A percentile compares a stretch with the other conserved stretches of the same genome.
phyloP scores from a whole-genome alignment of 2,113 vertebrate species.

The Chloroceryle aenea region DNA sequence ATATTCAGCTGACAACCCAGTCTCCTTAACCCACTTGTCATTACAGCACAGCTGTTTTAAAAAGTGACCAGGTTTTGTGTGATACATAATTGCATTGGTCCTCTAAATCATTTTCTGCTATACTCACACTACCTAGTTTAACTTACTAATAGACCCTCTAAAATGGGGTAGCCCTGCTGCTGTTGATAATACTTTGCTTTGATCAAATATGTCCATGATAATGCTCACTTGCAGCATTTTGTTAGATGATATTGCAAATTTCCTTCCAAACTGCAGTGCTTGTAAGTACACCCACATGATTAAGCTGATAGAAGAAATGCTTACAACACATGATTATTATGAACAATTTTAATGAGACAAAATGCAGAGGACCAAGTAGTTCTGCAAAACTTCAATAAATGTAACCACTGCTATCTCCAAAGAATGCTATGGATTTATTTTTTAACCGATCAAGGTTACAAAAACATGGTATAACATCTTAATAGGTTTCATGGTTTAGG shows the following conservation, averaged over 20 bases:
- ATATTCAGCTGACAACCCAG: background rate
- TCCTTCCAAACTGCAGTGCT: slow-evolving; percentile 26
- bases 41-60: background rate
- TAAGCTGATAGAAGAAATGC: slow-evolving; percentile 3
- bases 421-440: background rate
- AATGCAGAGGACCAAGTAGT: background rate
- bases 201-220: background rate
- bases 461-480: background rate
- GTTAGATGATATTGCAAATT: background rate
- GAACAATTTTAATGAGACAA: background rate
- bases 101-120: background rate
- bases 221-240: background rate
- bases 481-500: too few species aligned
- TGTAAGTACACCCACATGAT: background rate
- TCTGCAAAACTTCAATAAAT: background rate
- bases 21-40: background rate
- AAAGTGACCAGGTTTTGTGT: background rate
- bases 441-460: background rate
- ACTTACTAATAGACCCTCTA: background rate
- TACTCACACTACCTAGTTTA: background rate
- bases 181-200: background rate
- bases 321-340: background rate
- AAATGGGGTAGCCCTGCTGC: background rate
- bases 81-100: background rate
- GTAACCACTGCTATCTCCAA: background rate